Base-by-base conservation (phyloP, 1,140 invertebrate species). In the Camponotus vicinus region DNA sequence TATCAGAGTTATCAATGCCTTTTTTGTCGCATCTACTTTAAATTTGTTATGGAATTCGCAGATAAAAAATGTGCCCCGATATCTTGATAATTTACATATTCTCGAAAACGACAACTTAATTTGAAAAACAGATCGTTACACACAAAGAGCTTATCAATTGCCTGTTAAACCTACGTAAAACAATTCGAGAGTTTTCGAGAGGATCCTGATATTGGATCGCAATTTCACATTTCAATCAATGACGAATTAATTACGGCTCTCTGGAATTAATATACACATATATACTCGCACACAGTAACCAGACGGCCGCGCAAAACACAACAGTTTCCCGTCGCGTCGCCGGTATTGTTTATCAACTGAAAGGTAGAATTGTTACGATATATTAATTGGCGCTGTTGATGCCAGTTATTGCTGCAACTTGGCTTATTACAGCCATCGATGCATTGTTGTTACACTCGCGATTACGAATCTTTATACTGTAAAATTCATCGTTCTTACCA, bases 321-420 rank as follows among this genome's bases (percentile, higher is more conserved):
- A 21, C 66, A 34, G 52, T 59, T 40, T 59, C 61, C 11, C 27
- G 21, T 71, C 55, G 37, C 55, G 52, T 59, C 55, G 66, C 18
- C 67, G 52, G 55, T 69, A 82, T 82, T 82, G 79, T 82, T 71
- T 82, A 82, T 18, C 40, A 45, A 45, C 67, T 71, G 67, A 82
- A 82, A 82, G 79, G 66, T 61, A 27, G 79, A 82, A 82, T 82
- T 71, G 79, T 82, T 82, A 71, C 61, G 71, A 71, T 71, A 82
- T 71, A 82, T 82, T 82, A 82, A 82, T 82, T 82, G 79, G 79
- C 40, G 40, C 40, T 15, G 55, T 57, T 71, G 9, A 40, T 21
- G 21, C 61, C 8, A 64, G n/a, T 80, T 82, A 82, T 82, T 40
- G 21, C 66, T 27, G 66, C 57, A 82, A 82, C 52, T 59, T 67